Conservation (phyloP, 2,113 vertebrate species). For the Emydocephalus ijimae region DNA sequence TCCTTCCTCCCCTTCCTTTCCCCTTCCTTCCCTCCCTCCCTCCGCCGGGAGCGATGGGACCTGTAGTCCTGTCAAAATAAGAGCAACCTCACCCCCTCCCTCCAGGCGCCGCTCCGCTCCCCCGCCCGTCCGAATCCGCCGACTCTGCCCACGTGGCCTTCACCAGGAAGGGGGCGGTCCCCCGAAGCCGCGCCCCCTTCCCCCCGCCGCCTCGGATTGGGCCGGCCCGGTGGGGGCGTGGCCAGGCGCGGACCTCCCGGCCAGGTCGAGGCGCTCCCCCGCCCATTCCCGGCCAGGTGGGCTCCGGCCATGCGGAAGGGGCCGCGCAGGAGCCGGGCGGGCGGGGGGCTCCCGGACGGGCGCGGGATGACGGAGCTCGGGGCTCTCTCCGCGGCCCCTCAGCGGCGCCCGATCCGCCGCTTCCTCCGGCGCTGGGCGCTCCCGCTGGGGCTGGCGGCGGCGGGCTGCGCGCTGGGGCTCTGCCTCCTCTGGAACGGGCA, state of each 20-base stretch:
- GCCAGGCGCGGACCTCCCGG: rapidly evolving
- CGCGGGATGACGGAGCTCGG: neutral
- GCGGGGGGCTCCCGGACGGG: too few relatives aligned
- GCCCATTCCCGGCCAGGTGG: too few relatives aligned
- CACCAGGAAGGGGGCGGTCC: neutral
- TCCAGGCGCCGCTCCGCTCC: too few relatives aligned
- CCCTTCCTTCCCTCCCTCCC: too few relatives aligned
- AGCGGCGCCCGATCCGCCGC: neutral
- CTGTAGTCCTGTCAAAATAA: neutral
- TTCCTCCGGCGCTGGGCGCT: neutral
- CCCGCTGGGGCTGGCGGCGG: neutral
- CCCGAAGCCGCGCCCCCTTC: rapidly evolving
- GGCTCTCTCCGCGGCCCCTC: neutral
- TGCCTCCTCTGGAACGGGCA: neutral
- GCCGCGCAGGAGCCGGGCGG: neutral
- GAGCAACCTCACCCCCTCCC: too few relatives aligned
- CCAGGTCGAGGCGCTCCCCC: too few relatives aligned
- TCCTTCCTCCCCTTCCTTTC: too few relatives aligned
- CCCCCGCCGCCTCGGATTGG: neutral
- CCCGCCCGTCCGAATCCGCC: too few relatives aligned
- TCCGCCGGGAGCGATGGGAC: too few relatives aligned
- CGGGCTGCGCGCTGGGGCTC: neutral
- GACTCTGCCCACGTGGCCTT: neutral
- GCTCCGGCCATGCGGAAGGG: neutral
- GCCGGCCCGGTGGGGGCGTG: neutral